phyloP scores from a whole-genome alignment of 2,113 vertebrate species.

The Chelonoidis abingdonii region DNA sequence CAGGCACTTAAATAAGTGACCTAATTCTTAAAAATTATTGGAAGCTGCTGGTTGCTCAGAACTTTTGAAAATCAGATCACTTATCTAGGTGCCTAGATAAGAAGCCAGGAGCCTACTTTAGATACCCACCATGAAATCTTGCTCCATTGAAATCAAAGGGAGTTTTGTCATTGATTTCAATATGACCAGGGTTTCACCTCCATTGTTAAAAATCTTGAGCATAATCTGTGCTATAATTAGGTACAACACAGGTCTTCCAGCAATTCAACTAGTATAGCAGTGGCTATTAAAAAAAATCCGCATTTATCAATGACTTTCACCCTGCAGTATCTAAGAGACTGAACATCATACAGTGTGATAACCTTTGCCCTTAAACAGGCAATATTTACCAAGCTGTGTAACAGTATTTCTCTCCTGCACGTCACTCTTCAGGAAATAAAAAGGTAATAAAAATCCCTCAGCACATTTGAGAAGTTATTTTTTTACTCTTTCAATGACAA shows the following conservation, averaged over 20 bases:
- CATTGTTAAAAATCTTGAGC: background rate
- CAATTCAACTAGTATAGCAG: rapidly evolving
- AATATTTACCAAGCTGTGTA: background rate
- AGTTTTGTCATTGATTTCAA: background rate
- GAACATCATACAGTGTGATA: background rate
- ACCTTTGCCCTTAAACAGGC: background rate
- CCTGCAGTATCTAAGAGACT: background rate
- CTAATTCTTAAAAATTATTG: background rate
- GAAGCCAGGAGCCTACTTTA: background rate
- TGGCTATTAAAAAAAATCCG: background rate
- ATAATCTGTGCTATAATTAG: background rate
- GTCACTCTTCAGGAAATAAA: background rate
- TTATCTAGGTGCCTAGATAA: background rate
- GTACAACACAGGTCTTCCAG: background rate
- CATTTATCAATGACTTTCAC: background rate
- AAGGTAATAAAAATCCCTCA: background rate
- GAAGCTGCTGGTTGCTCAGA: background rate
- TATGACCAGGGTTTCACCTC: background rate
- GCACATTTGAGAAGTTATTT: background rate
- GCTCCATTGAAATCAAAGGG: background rate
- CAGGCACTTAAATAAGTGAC: background rate
- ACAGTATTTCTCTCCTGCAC: background rate
- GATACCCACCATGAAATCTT: rapidly evolving
- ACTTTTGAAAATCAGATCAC: background rate
- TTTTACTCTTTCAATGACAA: too few relatives aligned